Conservation (phyloP, 1,140 invertebrate species). For the Drosophila rufa region DNA sequence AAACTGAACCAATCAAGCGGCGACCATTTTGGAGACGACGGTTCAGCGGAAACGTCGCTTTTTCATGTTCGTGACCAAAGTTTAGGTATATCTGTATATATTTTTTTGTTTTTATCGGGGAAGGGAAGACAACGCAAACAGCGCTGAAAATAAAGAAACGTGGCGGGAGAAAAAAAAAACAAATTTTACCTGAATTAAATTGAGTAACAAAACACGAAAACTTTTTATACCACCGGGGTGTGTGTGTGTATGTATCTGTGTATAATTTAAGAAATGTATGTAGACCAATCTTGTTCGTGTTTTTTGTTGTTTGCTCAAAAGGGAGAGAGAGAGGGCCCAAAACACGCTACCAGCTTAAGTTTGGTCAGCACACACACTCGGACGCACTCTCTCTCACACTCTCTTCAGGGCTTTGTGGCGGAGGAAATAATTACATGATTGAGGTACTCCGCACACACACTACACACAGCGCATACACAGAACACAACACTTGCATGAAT, state of each 20-base stretch:
- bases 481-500: conserved; percentile 37
- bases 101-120: conserved; percentile 14
- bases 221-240: conserved; percentile 42
- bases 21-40: conserved; percentile 72
- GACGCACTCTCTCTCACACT: conserved; percentile 15
- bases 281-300: conserved; percentile 46
- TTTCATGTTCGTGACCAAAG: conserved; percentile 83
- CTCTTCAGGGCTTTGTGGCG: conserved; percentile 49
- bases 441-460: conserved; percentile 68
- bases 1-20: conserved; percentile 77
- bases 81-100: conserved; percentile 47
- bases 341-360: conserved; percentile 61
- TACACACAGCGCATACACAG: conserved; percentile 16
- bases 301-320: conserved; percentile 44
- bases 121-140: conserved; percentile 37
- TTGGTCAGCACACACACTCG: conserved; percentile 22
- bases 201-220: conserved; percentile 83
- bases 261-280: conserved; percentile 51
- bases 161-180: conserved; percentile 38
- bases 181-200: conserved; percentile 84
- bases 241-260: conserved; percentile 17
- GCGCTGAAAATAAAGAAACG: conserved; percentile 34
- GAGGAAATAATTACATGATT: conserved; percentile 85
- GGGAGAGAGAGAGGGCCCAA: conserved; percentile 35
- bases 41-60: conserved; percentile 79